Evolutionary conservation across 1,140 invertebrate species (phyloP).

Genomic region (Matsumurasca onukii): DNA sequence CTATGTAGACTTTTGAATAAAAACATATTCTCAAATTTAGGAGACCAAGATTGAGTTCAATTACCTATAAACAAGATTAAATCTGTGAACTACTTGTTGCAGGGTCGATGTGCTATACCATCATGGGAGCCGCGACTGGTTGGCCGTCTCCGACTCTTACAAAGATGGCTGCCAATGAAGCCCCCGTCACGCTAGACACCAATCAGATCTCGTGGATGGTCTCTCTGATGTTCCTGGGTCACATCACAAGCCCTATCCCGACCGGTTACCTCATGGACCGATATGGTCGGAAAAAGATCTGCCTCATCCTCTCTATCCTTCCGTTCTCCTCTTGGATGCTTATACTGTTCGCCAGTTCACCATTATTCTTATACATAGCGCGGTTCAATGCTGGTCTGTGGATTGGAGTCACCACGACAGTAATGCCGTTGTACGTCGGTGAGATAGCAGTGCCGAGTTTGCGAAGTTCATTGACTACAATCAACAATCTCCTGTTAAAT

Average conservation of each 20-base stretch:
- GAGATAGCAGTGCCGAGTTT: slow-evolving; percentile 62
- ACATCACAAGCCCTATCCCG: slow-evolving; percentile 17
- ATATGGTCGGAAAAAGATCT: slow-evolving; percentile 67
- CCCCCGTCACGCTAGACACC: background rate
- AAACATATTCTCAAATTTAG: no score
- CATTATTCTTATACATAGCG: slow-evolving; percentile 32
- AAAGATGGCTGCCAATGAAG: background rate
- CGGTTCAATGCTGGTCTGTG: slow-evolving; percentile 58
- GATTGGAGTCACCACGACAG: slow-evolving; percentile 71
- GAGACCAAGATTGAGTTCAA: no score
- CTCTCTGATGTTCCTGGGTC: slow-evolving; percentile 13
- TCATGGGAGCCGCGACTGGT: slow-evolving; percentile 12
- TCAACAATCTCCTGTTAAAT: slow-evolving; percentile 75
- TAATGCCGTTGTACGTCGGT: slow-evolving; percentile 80
- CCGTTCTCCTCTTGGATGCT: slow-evolving; percentile 54
- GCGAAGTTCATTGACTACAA: slow-evolving; percentile 58
- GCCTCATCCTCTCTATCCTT: slow-evolving; percentile 63
- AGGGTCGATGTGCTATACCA: slow-evolving; percentile 3
- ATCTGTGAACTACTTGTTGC: no score
- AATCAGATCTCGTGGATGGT: slow-evolving; percentile 28
- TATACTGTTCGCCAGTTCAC: slow-evolving; percentile 46
- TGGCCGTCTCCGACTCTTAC: slow-evolving; percentile 17
- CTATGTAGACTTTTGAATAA: no score
- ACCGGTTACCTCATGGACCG: slow-evolving; percentile 61
- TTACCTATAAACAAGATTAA: no score